Conservation (phyloP, 2,113 vertebrate species). For the Cettia cetti region DNA sequence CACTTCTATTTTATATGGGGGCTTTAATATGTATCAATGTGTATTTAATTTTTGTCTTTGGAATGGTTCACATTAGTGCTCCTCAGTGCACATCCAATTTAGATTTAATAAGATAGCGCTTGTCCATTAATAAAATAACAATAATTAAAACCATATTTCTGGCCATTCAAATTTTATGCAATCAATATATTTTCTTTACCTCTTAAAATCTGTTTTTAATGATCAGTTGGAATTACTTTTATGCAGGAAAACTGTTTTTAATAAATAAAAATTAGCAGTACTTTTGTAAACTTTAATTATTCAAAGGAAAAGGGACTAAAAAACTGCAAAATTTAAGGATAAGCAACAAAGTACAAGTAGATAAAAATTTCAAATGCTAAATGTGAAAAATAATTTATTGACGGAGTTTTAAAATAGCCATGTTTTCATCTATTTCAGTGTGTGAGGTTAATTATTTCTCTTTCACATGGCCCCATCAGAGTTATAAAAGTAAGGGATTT, state of each 20-base stretch:
- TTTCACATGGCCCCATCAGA: background rate
- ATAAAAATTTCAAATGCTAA: background rate
- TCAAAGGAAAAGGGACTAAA: background rate
- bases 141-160: slow-evolving; percentile 58
- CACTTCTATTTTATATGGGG: background rate
- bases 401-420: background rate
- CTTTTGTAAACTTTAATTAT: slow-evolving; percentile 15
- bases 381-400: background rate
- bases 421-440: background rate
- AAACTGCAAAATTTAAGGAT: background rate
- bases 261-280: slow-evolving; percentile 12
- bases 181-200: background rate
- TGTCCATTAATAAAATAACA: slow-evolving; percentile 43
- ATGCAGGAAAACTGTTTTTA: slow-evolving; percentile 22
- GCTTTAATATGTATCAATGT: background rate
- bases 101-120: slow-evolving; percentile 54
- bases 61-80: slow-evolving; percentile 46
- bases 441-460: background rate
- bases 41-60: slow-evolving; percentile 29
- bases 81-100: slow-evolving; percentile 30
- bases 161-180: slow-evolving; percentile 1
- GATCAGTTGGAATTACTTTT: slow-evolving; percentile 28
- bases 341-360: background rate
- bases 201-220: slow-evolving; percentile 20
- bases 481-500: background rate